phyloP scores from a whole-genome alignment of 2,797 vertebrate genomes.

The Phrynocephalus forsythii region DNA sequence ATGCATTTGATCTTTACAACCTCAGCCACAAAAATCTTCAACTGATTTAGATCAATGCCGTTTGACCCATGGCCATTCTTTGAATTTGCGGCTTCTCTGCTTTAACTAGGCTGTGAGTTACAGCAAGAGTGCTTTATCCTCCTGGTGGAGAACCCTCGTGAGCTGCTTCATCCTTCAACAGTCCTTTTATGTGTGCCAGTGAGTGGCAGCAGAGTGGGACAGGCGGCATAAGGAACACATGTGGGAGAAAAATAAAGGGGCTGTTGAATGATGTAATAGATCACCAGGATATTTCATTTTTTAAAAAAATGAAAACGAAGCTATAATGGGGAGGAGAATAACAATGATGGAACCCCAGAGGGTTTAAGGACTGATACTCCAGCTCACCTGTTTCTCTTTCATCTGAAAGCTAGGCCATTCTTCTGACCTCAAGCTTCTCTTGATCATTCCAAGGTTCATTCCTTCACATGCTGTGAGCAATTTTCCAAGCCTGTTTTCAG shows the following conservation, averaged over 20 bases:
- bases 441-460: conserved; percentile 49
- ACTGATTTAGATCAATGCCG: not conserved
- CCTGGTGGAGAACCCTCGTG: conserved; percentile 1
- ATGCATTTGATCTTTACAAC: not conserved
- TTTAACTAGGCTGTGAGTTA: conserved; percentile 18
- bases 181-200: conserved; percentile 13
- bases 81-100: not conserved
- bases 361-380: not conserved
- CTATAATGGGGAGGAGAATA: not conserved
- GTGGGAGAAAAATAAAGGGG: conserved; percentile 12
- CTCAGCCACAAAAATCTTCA: not conserved
- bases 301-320: not conserved
- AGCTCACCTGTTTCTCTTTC: conserved; percentile 46
- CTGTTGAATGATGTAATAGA: conserved; percentile 25
- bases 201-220: not conserved
- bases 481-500: conserved; percentile 39
- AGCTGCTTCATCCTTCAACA: conserved; percentile 37
- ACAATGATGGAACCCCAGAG: not conserved
- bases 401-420: conserved; percentile 66
- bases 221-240: conserved; percentile 33
- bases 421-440: conserved; percentile 53
- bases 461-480: conserved; percentile 44
- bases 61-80: not conserved
- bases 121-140: not conserved
- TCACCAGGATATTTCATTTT: not conserved